Evolutionary conservation across 1,140 invertebrate species (phyloP), one percentile per base, ranked within the genome.

Genomic region (Trichoplusia ni): DNA sequence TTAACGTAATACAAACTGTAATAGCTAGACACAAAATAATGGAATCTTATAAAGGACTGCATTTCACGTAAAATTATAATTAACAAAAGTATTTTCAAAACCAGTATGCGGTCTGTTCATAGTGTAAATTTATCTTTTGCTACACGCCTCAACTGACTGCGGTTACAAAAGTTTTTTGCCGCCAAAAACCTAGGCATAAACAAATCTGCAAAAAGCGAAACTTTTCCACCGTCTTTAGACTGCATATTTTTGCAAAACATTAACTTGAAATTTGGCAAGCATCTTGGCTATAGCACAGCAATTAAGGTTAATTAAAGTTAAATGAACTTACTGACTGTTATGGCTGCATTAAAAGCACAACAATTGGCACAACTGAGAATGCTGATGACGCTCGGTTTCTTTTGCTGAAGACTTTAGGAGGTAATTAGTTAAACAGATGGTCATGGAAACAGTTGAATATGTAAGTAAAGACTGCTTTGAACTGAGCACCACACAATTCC

Each of bases 221-320:
- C 46, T 49, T 49, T 49, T 33, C 33, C 18, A 27, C 25, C 13
- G n/a, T 47, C 13, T 16, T 25, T 9, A 31, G 46, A 49, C 47
- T 35, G 47, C 18, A 51, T 51, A 51, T 51, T 35, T 51, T 51
- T 51, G 18, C 29, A n/a, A 21, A 51, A 35, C 47, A 51, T 51
- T 51, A 21, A 51, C 29, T 51, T 13, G 29, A 21, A 35, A 51
- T 51, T 51, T 51, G 47, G 29, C 47, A 51, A 51, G 31, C 47
- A 51, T 51, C 47, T 51, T 51, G 47, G 16, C 18, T 33, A 51
- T 51, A 35, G 29, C 29, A 35, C 29, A 33, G 47, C 16, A 51
- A 51, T 51, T 51, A 51, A 35, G 47, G 47, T 51, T 51, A 51
- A 51, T 35, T 51, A 29, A 51, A 51, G 14, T 51, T 51, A 35